Base-by-base conservation (phyloP, 2,888 invertebrate genomes). In the Trilocha varians region DNA sequence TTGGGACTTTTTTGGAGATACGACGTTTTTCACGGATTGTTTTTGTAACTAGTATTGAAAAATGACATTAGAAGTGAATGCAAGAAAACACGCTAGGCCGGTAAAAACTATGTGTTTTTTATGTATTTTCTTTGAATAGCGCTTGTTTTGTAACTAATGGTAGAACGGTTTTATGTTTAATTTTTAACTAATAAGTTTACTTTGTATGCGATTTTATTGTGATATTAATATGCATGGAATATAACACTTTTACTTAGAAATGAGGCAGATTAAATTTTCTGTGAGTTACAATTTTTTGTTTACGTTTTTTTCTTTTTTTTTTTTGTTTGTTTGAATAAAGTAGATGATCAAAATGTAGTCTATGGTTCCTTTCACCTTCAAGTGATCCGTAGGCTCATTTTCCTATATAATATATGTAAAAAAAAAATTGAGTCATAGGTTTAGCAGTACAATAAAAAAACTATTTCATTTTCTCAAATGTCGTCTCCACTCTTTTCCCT, bases 401-500 rank as follows among this genome's bases (percentile, higher is more conserved):
- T 6, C 4, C 25, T 25, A 25, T 25, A 25, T 9, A 9, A 25
- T 2, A 4, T 9, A 25, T 25, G 6, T 9, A 25, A 25, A 25
- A 25, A 25, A 25, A 25, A 25, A 25, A 15, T 11, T 38, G 25
- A 38, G 14, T 3, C 34, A 13, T 34, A 13, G 14, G n/a, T 36
- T 11, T n/a, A 15, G 11, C 9, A 36, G 13, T 6, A 38, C 13
- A 18, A 51, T 46, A 44, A 56, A 52, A 50, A 52, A 36, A 17
- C 33, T 40, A 34, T 37, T 16, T 18, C 18, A 5, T 5, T 6
- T 25, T 25, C 25, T 11, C 2, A 25, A 36, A 35, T 35, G 34
- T 42, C 76, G 64, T 62, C 79, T 83, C 82, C 55, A 70, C 37
- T 3, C 49, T 49, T 13, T 15, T 52, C 64, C 18, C 51, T 74